A percentile compares a stretch with the other conserved stretches of the same genome.
Evolutionary conservation across 1,140 invertebrate genomes (phyloP).

Genomic region (roundworm (Caenorhabditis elegans)): WBcel235 BX284605.5:10046501-10047000

Average conservation of each 20-base stretch:
- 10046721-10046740: conserved; percentile 33
- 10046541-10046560: background rate
- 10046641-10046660: background rate
- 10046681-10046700: background rate
- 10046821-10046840: background rate
- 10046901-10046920: too few relatives aligned
- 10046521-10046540: background rate
- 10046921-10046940: too few relatives aligned
- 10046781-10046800: background rate
- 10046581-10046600: background rate
- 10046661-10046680: background rate
- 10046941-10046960: too few relatives aligned
- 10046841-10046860: conserved; percentile 10
- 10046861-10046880: background rate
- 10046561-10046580: background rate
- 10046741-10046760: too few relatives aligned
- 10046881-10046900: background rate
- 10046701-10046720: background rate
- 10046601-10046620: background rate
- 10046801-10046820: background rate
- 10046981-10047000: too few relatives aligned
- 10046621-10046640: background rate
- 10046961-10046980: too few relatives aligned
- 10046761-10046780: background rate
- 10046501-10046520: conserved; percentile 8